phyloP scores from a whole-genome alignment of 2,888 invertebrate species.

The Digitonthophagus gazella region DNA sequence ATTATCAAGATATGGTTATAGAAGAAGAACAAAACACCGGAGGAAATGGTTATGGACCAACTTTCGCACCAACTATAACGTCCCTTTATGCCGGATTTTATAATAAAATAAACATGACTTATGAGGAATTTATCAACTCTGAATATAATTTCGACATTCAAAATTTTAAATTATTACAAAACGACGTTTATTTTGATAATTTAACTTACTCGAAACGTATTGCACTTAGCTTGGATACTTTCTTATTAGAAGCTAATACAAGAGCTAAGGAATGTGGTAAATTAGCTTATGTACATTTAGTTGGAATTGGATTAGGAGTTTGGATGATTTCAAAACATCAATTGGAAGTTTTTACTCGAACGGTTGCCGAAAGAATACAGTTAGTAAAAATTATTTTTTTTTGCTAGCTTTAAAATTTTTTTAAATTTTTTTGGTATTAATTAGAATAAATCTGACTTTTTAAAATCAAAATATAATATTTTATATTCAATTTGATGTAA shows the following conservation, averaged over 20 bases:
- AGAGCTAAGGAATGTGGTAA: conserved; percentile 47
- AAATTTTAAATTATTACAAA: conserved; percentile 19
- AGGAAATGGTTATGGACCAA: conserved; percentile 53
- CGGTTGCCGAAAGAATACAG: conserved; percentile 36
- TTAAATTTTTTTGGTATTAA: too few relatives aligned
- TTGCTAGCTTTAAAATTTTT: too few relatives aligned
- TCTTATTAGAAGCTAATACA: conserved; percentile 50
- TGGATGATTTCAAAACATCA: conserved; percentile 37
- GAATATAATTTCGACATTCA: conserved; percentile 5
- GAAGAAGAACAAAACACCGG: conserved; percentile 53
- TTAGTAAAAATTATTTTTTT: conserved; percentile 23
- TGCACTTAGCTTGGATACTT: conserved; percentile 46
- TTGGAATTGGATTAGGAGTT: conserved; percentile 41
- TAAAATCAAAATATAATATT: too few relatives aligned
- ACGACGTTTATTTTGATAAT: conserved; percentile 47
- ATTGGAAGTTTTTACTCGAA: conserved; percentile 36
- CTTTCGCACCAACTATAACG: conserved; percentile 29
- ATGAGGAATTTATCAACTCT: conserved; percentile 22
- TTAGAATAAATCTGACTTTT: too few relatives aligned
- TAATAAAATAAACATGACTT: conserved; percentile 31
- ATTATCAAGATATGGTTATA: conserved; percentile 55
- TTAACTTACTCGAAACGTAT: conserved; percentile 48
- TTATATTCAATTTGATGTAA: too few relatives aligned
- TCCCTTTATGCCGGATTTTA: conserved; percentile 43
- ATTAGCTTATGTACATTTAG: conserved; percentile 50